These are phyloP conservation scores for Agrochola litura DNA, from an alignment of 2,888 invertebrate species.

Conservation along the genomic window DNA sequence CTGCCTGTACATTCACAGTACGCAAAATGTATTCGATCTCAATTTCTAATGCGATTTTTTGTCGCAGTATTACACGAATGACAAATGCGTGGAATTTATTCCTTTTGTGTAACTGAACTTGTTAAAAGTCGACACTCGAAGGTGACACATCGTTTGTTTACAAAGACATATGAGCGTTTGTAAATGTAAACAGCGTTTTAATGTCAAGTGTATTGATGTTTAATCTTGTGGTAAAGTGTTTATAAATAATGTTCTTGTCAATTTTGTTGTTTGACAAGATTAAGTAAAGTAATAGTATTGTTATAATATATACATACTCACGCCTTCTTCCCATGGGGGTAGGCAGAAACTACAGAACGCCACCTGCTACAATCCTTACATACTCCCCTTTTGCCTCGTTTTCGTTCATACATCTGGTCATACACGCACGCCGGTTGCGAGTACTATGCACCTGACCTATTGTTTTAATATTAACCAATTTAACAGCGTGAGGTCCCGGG, in stretches of 20 bases:
- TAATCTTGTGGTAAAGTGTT: slow-evolving; percentile 14
- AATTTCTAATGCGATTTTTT: slow-evolving; percentile 37
- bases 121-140: slow-evolving; percentile 23
- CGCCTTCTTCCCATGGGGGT: no score
- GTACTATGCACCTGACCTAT: no score
- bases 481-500: no score
- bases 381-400: no score
- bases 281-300: neutral
- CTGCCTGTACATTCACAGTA: neutral
- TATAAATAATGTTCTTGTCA: neutral
- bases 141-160: slow-evolving; percentile 14
- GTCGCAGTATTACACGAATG: slow-evolving; percentile 1
- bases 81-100: neutral
- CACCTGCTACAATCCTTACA: no score
- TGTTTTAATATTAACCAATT: no score
- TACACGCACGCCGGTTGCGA: no score
- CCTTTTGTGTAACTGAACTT: slow-evolving; percentile 16
- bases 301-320: neutral
- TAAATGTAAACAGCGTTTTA: slow-evolving; percentile 29
- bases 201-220: slow-evolving; percentile 24
- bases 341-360: no score
- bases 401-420: no score
- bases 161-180: slow-evolving; percentile 12
- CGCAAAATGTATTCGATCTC: slow-evolving; percentile 4
- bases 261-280: slow-evolving; percentile 15